Evolutionary conservation across 1,140 invertebrate genomes (phyloP).

Genomic region (Hirudo medicinalis): DNA sequence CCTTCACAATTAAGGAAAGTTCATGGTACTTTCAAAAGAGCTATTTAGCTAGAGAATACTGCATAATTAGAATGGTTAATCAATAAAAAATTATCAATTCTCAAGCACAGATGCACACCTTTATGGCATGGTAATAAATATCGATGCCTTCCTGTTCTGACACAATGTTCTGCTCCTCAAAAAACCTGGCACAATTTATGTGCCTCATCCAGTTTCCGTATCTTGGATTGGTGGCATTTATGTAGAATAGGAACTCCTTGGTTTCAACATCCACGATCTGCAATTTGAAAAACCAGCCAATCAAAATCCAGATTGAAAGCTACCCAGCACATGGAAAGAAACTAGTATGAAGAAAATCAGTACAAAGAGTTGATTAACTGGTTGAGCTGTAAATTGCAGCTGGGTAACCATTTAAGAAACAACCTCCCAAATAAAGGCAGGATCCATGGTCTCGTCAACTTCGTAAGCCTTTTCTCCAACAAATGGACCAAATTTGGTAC

Average conservation of each 20-base stretch:
- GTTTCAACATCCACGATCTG: slow-evolving; percentile 23
- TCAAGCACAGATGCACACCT: slow-evolving; percentile 12
- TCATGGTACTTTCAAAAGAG: background rate
- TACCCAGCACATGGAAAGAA: no score
- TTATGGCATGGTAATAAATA: slow-evolving; percentile 25
- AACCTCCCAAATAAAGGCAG: slow-evolving; percentile 24
- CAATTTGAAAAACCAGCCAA: background rate
- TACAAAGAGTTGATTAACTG: no score
- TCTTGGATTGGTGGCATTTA: slow-evolving; percentile 24
- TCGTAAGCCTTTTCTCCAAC: slow-evolving; percentile 20
- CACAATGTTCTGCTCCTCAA: slow-evolving; percentile 26
- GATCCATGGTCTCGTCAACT: slow-evolving; percentile 22
- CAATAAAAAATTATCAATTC: background rate
- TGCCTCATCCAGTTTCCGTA: slow-evolving; percentile 26
- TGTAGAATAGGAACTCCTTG: slow-evolving; percentile 25
- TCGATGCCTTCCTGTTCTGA: slow-evolving; percentile 27
- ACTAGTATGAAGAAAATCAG: no score
- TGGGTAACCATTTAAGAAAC: background rate
- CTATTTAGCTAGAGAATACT: background rate
- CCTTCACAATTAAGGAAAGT: no score
- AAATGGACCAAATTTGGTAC: slow-evolving; percentile 24
- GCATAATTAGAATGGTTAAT: background rate
- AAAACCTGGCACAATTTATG: slow-evolving; percentile 24
- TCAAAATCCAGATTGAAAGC: no score
- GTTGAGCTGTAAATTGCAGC: no score